Evolutionary conservation across 2,113 vertebrate genomes (phyloP).

Genomic region (Cyprinodon tularosa): DNA sequence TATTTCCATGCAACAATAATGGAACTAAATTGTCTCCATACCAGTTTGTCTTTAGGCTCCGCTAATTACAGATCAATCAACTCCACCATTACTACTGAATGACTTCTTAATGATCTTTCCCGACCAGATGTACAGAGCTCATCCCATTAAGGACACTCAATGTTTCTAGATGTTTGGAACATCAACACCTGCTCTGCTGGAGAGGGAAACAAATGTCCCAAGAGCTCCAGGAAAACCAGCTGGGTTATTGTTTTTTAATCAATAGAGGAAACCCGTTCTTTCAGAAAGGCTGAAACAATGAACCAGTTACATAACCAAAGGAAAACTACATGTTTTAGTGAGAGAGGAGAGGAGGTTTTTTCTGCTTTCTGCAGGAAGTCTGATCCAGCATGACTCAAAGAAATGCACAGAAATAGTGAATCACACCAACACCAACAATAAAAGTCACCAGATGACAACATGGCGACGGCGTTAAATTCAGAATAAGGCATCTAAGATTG

Average conservation of each 20-base stretch:
- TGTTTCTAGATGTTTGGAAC: neutral
- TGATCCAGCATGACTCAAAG: neutral
- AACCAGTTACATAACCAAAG: neutral
- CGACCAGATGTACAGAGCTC: neutral
- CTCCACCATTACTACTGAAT: neutral
- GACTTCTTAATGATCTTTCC: too few relatives aligned
- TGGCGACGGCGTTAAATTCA: too few relatives aligned
- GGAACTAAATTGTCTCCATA: too few relatives aligned
- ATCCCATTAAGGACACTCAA: neutral
- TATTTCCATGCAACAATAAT: too few relatives aligned
- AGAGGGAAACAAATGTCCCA: neutral
- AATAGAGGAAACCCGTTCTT: neutral
- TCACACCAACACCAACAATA: neutral
- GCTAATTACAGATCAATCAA: neutral
- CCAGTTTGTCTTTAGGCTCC: too few relatives aligned
- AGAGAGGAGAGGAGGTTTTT: neutral
- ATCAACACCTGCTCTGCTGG: neutral
- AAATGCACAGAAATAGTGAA: neutral
- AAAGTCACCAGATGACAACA: neutral
- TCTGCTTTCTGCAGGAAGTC: neutral
- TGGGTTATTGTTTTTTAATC: neutral
- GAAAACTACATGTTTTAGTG: neutral
- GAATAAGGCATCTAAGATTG: neutral
- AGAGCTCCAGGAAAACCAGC: too few relatives aligned
- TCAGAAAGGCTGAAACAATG: neutral